Evolutionary conservation across 1,140 invertebrate genomes (phyloP).

Genomic region (Listronotus oregonensis): DNA sequence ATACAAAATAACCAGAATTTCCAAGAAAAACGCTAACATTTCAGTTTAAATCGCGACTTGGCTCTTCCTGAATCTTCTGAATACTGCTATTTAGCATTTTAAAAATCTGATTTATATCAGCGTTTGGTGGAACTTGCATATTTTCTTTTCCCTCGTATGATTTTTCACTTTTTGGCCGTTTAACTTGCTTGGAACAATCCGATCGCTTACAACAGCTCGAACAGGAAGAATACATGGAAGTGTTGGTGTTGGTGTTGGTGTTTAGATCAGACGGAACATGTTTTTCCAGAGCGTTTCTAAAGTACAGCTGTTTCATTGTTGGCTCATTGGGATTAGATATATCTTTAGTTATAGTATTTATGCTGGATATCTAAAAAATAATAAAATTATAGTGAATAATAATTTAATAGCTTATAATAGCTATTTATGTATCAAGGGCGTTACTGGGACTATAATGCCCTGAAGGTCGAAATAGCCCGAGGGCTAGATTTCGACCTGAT

Average conservation of each 20-base stretch:
- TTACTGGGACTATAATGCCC: no score
- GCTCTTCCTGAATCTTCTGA: neutral
- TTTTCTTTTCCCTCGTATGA: neutral
- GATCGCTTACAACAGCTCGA: conserved; percentile 14
- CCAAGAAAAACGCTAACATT: no score
- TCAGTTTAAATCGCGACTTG: no score
- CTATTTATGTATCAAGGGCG: no score
- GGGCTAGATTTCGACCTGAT: no score
- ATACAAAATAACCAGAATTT: no score
- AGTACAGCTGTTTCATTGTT: conserved; percentile 6
- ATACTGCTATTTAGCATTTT: neutral
- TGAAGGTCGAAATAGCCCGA: no score
- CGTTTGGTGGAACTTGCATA: neutral
- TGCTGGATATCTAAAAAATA: conserved; percentile 25
- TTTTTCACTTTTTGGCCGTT: neutral
- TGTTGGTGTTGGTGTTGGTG: conserved; percentile 1
- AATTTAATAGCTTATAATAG: no score
- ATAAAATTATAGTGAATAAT: neutral
- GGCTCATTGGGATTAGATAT: neutral
- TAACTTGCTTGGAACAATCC: neutral
- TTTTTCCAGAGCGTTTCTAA: neutral
- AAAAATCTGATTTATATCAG: neutral
- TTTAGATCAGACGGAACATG: conserved; percentile 9
- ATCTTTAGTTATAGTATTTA: conserved; percentile 23
- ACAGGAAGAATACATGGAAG: conserved; percentile 24